Conservation (phyloP, 2,888 invertebrate species). For the Notodonta dromedarius region DNA sequence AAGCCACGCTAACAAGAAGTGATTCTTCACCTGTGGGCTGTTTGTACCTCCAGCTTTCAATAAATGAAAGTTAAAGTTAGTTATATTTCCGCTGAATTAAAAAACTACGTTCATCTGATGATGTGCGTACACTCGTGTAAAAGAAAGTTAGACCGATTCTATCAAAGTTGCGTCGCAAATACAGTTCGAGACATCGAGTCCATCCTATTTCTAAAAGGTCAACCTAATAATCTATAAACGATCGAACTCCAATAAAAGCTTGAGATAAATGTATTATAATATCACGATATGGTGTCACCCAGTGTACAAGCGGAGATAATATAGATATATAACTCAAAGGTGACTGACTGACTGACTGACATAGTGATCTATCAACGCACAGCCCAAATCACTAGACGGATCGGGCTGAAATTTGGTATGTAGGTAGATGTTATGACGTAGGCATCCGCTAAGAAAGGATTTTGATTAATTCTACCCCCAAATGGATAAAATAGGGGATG, state of each 20-base stretch:
- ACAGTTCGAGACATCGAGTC: background rate
- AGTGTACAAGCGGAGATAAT: background rate
- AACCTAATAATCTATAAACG: background rate
- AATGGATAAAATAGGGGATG: too few relatives aligned
- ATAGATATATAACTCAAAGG: too few relatives aligned
- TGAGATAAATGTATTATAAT: background rate
- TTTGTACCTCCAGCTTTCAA: background rate
- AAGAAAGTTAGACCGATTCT: background rate
- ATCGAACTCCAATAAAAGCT: conserved; percentile 3
- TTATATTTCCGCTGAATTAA: background rate
- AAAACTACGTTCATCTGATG: background rate
- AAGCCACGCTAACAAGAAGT: background rate
- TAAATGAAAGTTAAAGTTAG: background rate
- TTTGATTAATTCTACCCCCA: too few relatives aligned
- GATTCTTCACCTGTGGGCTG: background rate
- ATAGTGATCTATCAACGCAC: too few relatives aligned
- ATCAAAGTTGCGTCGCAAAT: background rate
- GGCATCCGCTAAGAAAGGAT: too few relatives aligned
- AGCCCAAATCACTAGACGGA: too few relatives aligned
- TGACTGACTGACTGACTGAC: too few relatives aligned
- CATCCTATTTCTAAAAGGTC: background rate
- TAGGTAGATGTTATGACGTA: too few relatives aligned
- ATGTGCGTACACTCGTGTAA: background rate
- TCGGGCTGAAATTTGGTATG: too few relatives aligned
- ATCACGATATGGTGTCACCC: background rate